Evolutionary conservation across 2,888 invertebrate species (phyloP), one percentile per base, ranked within the genome.

Genomic region (Xanthia togata): DNA sequence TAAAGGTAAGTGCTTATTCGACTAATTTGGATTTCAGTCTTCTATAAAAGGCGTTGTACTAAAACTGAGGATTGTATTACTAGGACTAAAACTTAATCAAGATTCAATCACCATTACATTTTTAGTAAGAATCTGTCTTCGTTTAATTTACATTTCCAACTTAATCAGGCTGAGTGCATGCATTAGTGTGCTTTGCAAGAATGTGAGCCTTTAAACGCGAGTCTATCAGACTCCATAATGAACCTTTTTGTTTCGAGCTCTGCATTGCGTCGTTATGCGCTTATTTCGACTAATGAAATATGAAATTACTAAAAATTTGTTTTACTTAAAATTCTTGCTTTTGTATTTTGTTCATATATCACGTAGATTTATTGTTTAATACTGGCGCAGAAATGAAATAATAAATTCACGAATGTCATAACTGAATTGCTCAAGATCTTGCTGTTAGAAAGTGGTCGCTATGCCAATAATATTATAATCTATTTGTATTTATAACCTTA

Each of bases 221-320:
- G 59, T 71, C 59, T 74, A 70, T 79, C 69, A 79, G 70, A 76
- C 57, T 78, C 60, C 26, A n/a, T 76, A 74, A 87, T 72, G 53
- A 85, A 71, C 63, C 47, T 71, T 70, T 84, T 85, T 77, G 82
- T 83, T 67, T 59, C 26, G 26, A 62, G 78, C 31, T 85, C 83
- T 85, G 85, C 85, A 82, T 70, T 82, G 82, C 82, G 78, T 70
- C 70, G 69, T 69, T 67, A 62, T 77, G 78, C 82, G 72, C 65
- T 82, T 78, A 85, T 77, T 85, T 77, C 41, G 8, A 70, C 62
- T 62, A 62, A 84, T 68, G 60, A 68, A 70, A 59, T 70, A 62
- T 35, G 5, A 47, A 80, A 64, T 38, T 9, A 50, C 9, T 3
- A 77, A 55, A 65, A 60, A 53, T 17, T 41, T 17, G 35, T 63